Evolutionary conservation across 2,113 vertebrate genomes (phyloP).

Genomic region (Catharus bicknelli): DNA sequence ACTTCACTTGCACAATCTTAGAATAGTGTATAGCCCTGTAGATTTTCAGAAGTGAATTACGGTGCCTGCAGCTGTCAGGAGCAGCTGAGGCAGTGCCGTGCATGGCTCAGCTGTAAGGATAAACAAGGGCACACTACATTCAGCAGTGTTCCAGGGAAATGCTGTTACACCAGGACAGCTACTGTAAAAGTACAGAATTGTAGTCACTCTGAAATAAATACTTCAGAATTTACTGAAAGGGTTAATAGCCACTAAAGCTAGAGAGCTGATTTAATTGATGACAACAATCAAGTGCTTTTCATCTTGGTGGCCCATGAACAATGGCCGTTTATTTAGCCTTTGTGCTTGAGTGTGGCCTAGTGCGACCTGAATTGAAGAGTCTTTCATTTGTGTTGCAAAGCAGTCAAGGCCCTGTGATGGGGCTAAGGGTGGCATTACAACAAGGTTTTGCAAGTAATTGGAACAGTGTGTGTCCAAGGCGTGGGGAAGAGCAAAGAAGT

Average conservation of each 20-base stretch:
- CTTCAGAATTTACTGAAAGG: constrained; percentile 32
- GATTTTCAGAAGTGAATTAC: neutral
- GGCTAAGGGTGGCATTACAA: constrained; percentile 40
- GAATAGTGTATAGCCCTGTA: neutral
- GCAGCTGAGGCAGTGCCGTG: constrained; percentile 1
- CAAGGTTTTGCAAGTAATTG: constrained; percentile 38
- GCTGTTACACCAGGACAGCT: neutral
- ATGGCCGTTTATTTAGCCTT: constrained; percentile 63
- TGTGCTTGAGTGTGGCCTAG: constrained; percentile 57
- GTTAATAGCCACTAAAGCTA: constrained; percentile 44
- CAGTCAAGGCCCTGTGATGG: constrained; percentile 25
- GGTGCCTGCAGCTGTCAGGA: constrained; percentile 29
- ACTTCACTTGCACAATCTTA: neutral
- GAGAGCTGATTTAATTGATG: constrained; percentile 59
- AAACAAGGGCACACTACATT: neutral
- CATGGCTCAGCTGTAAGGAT: neutral
- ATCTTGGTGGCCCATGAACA: constrained; percentile 55
- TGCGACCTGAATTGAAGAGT: constrained; percentile 41
- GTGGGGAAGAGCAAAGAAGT: neutral
- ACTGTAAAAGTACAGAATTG: neutral
- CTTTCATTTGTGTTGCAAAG: constrained; percentile 64
- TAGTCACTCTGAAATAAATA: constrained; percentile 41
- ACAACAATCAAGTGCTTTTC: constrained; percentile 63
- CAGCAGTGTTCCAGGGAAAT: neutral
- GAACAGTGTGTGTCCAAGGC: neutral